Base-by-base conservation (phyloP, 2,888 invertebrate genomes). In the Parasteatoda lunata region DNA sequence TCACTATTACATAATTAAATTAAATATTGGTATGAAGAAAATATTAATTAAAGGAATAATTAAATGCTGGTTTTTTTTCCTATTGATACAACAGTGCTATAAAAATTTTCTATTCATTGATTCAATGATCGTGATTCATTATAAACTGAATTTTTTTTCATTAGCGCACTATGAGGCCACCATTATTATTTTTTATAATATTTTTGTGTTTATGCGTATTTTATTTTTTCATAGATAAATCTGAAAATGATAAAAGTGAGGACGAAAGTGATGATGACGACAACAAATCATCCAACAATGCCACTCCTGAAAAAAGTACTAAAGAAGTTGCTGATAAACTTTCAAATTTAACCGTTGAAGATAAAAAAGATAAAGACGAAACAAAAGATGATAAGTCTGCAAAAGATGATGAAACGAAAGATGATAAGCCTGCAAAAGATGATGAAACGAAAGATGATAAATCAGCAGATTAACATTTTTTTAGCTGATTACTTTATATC, bases 301-400 rank as follows among this genome's bases (percentile, higher is more conserved):
- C n/a, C 5, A 15, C 73, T 1, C 45, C 72, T 9, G 48, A 66
- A 48, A 78, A 79, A 51, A 66, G 64, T 4, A 59, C 77, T 15
- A 72, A 80, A 13, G 88, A 88, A 83, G 83, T 88, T 2, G 9
- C 83, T 30, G 83, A 78, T 15, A 83, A 88, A 75, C 68, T 88
- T 45, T 88, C 83, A 48, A 76, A 75, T 54, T 75, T 88, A 15
- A 83, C 69, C 45, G 88, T 88, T 5, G 73, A 78, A 51, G 82
- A 87, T 59, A 30, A 82, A 48, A 72, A 64, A 15, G 72, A 78
- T 52, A 77, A 71, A 66, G 59, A 71, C 6, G 65, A 71, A 73
- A 47, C 51, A 15, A 59, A 72, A 51, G 64, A 77, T 49, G 71
- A 48, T 30, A 51, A 75, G n/a, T n/a, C n/a, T 68, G 30, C 15